Percentiles rank a stretch among this genome's conserved stretches.
Conservation (phyloP, 2,888 invertebrate genomes). For the Nomada lathburiana region DNA sequence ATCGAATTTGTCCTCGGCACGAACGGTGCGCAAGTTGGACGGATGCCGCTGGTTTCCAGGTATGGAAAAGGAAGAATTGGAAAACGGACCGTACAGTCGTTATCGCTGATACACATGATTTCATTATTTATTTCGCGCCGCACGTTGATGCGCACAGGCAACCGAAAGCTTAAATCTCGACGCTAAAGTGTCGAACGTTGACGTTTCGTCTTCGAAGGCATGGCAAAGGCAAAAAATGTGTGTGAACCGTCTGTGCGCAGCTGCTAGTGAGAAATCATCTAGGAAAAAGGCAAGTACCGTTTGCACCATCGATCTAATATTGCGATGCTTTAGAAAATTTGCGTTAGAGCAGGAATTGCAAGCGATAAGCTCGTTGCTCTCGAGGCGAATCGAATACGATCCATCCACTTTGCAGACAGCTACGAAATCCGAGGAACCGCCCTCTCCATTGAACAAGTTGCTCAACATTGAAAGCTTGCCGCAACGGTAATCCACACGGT, state of each 20-base stretch:
- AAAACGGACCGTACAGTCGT: constrained; percentile 61
- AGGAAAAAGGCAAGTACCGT: constrained; percentile 32
- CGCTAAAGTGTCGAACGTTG: background rate
- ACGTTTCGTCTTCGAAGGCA: background rate
- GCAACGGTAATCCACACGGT: constrained; percentile 17
- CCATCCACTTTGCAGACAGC: background rate
- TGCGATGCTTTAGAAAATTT: background rate
- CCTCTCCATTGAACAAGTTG: background rate
- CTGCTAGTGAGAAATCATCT: background rate
- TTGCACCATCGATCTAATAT: background rate
- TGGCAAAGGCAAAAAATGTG: background rate
- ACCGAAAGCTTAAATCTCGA: background rate
- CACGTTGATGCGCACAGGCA: background rate
- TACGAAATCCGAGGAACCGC: background rate
- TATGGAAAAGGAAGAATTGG: constrained; percentile 69
- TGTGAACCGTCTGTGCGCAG: background rate
- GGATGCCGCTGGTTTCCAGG: constrained; percentile 67
- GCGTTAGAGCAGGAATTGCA: constrained; percentile 23
- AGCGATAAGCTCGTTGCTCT: constrained; percentile 17
- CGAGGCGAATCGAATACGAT: background rate
- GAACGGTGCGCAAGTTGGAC: constrained; percentile 66
- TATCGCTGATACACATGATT: constrained; percentile 70
- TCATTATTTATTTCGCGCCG: too few species aligned
- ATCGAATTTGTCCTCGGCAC: constrained; percentile 74
- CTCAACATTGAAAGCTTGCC: background rate